Base-by-base conservation (phyloP, 2,888 invertebrate genomes). In the Heliconius hortense region DNA sequence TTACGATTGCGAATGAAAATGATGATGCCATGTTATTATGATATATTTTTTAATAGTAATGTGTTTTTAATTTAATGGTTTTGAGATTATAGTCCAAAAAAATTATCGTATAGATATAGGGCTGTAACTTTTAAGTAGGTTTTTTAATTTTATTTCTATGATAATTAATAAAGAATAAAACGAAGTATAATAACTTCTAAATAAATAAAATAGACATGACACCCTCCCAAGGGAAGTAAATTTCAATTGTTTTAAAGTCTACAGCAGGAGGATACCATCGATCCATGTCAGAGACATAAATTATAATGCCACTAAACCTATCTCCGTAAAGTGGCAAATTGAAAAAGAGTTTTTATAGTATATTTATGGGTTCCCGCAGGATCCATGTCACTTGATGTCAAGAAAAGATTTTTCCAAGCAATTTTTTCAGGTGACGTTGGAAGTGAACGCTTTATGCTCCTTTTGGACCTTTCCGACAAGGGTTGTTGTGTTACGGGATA, bases 301-400 rank as follows among this genome's bases (percentile, higher is more conserved):
- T 84, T 82, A 82, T 79, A 80, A 69, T 80, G 78, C 76, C 79
- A 78, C 80, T 75, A 80, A 76, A 80, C 80, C 76, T 77, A 79
- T 79, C 79, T 76, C 82, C 79, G 80, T 77, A 82, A 82, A 83
- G 85, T 88, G 87, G 87, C 87, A 88, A 88, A 90, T 90, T 90
- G 90, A 89, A 90, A 88, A 87, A 84, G 83, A 82, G 80, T 84
- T 87, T 89, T 89, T 90, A 90, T 87, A 86, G 86, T 86, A 83
- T 84, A 85, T 88, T 90, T 89, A 90, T 84, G 87, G 87, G 74
- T 72, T 78, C 77, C 79, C 83, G 79, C 77, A 80, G 80, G 80
- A 83, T 83, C 85, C 82, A 82, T 82, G 83, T 79, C 82, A 82
- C 80, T 82, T 82, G 81, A 81, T 83, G 84, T 82, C 81, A 82